Evolutionary conservation across 2,797 vertebrate species (phyloP).

Genomic region (Cynodonichthys magdalenae): DNA sequence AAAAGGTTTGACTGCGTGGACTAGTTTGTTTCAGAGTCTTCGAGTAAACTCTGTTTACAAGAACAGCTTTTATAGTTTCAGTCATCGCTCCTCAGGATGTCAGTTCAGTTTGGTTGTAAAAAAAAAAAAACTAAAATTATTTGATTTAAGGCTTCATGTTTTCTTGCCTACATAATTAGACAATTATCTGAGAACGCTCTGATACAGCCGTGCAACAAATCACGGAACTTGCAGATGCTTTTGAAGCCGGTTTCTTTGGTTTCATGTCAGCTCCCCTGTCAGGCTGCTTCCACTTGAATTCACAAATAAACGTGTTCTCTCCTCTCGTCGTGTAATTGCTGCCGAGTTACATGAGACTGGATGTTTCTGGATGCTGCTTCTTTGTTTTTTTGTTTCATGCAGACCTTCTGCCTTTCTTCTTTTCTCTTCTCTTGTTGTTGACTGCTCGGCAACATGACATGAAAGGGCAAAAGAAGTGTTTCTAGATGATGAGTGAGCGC

Average conservation of each 20-base stretch:
- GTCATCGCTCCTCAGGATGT: constrained; percentile 1
- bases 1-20: background rate
- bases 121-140: constrained; percentile 23
- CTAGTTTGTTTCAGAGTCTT: constrained; percentile 1
- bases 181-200: constrained; percentile 17
- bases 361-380: constrained; percentile 46
- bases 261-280: constrained; percentile 34
- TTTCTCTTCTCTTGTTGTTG: constrained; percentile 44
- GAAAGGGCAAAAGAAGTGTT: constrained; percentile 54
- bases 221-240: constrained; percentile 14
- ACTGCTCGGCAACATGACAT: constrained; percentile 63
- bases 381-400: constrained; percentile 46
- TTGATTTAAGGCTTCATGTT: constrained; percentile 9
- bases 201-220: background rate
- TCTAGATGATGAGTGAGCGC: constrained; percentile 16
- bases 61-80: constrained; percentile 25
- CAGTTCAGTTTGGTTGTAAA: constrained; percentile 27
- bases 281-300: constrained; percentile 42
- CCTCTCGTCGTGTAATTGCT: constrained; percentile 51
- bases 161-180: constrained; percentile 18
- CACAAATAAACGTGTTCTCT: constrained; percentile 44
- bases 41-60: constrained; percentile 4
- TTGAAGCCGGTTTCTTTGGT: constrained; percentile 49
- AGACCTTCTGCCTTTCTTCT: constrained; percentile 49
- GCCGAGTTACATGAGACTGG: constrained; percentile 50